Evolutionary conservation across 1,140 invertebrate species (phyloP).

Genomic region (Hypothenemus hampei): DNA sequence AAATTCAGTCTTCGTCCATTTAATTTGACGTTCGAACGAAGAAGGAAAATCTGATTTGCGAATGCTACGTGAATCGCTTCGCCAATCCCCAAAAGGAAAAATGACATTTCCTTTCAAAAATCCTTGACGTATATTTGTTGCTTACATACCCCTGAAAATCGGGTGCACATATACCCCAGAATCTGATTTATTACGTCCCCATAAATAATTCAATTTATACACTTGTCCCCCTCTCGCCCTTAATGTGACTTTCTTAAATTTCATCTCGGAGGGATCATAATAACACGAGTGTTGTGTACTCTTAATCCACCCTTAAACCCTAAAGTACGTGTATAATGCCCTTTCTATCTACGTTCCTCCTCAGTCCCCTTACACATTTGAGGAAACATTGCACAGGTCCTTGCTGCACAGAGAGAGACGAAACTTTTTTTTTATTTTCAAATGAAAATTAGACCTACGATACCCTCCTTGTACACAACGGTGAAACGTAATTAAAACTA

Average conservation of each 20-base stretch:
- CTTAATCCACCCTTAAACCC: too few relatives aligned
- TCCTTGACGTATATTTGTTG: too few relatives aligned
- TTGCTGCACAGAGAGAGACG: too few relatives aligned
- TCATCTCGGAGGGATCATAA: conserved; percentile 21
- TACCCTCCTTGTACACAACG: neutral
- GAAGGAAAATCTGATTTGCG: too few relatives aligned
- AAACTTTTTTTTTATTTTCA: conserved; percentile 13
- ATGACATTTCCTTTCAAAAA: too few relatives aligned
- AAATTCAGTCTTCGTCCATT: too few relatives aligned
- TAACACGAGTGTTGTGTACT: conserved; percentile 27
- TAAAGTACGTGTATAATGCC: conserved; percentile 23
- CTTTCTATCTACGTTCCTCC: conserved; percentile 10
- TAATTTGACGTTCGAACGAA: too few relatives aligned
- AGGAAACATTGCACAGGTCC: conserved; percentile 30
- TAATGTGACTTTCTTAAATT: conserved; percentile 27
- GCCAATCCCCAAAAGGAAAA: too few relatives aligned
- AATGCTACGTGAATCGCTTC: too few relatives aligned
- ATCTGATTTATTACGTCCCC: conserved; percentile 24
- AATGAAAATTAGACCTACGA: conserved; percentile 2
- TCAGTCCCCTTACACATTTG: conserved; percentile 23
- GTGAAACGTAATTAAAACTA: too few relatives aligned
- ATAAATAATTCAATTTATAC: conserved; percentile 31
- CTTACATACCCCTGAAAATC: too few relatives aligned
- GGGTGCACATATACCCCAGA: too few relatives aligned
- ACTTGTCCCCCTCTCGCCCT: conserved; percentile 20